Evolutionary conservation across 1,140 invertebrate species (phyloP).

Genomic region (Anastrepha obliqua): DNA sequence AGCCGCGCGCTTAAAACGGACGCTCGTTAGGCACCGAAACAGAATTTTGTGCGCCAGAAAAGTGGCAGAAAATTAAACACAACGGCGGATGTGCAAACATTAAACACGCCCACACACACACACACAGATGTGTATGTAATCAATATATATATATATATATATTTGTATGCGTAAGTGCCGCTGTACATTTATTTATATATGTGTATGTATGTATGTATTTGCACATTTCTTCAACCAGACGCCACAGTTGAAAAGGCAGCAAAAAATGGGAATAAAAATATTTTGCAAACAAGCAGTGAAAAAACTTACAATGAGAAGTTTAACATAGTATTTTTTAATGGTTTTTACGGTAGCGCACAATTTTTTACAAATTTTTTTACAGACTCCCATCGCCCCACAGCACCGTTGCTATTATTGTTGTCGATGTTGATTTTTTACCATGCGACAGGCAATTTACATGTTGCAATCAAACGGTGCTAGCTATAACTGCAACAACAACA

Average conservation of each 20-base stretch:
- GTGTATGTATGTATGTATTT: not conserved
- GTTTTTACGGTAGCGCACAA: not conserved
- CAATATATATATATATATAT: not conserved
- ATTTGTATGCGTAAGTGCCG: not conserved
- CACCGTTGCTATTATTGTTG: not conserved
- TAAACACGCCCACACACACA: not conserved
- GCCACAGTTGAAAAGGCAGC: not conserved
- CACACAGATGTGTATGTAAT: not conserved
- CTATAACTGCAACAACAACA: no score
- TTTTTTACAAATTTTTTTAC: not conserved
- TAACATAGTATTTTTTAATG: not conserved
- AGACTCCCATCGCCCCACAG: not conserved
- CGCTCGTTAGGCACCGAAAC: constrained; percentile 16
- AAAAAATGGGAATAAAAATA: not conserved
- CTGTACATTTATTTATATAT: not conserved
- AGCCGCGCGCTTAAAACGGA: not conserved
- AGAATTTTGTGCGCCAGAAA: constrained; percentile 10
- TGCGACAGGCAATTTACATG: not conserved
- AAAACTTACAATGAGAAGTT: not conserved
- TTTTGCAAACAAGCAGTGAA: not conserved
- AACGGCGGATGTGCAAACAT: not conserved
- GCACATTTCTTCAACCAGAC: not conserved
- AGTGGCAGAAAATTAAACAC: constrained; percentile 36
- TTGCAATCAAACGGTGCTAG: not conserved
- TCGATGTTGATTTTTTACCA: not conserved